phyloP scores from a whole-genome alignment of 2,888 invertebrate genomes.

The Lithophane semibrunnea region DNA sequence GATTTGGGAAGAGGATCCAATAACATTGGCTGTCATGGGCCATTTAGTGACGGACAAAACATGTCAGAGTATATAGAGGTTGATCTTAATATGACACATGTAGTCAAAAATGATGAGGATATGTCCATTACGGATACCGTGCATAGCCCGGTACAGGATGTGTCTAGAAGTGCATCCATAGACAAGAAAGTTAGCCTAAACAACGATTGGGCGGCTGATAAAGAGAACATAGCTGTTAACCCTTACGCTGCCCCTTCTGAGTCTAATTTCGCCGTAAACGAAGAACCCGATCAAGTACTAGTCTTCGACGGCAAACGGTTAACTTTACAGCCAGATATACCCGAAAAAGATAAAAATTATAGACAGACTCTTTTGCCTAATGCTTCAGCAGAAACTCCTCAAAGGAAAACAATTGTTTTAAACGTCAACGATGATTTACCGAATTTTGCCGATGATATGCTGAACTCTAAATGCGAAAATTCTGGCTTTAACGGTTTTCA shows the following conservation, averaged over 20 bases:
- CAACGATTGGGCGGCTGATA: constrained; percentile 80
- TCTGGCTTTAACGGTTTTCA: constrained; percentile 34
- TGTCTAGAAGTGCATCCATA: constrained; percentile 69
- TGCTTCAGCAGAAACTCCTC: constrained; percentile 57
- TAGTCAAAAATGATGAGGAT: constrained; percentile 76
- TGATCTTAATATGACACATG: constrained; percentile 81
- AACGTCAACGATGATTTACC: constrained; percentile 82
- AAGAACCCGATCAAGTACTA: constrained; percentile 78
- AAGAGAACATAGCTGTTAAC: constrained; percentile 84
- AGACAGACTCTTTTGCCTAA: constrained; percentile 66
- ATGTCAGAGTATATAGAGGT: constrained; percentile 83
- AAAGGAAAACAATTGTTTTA: constrained; percentile 79
- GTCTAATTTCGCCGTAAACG: constrained; percentile 79
- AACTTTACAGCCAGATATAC: constrained; percentile 74
- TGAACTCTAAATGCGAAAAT: constrained; percentile 50
- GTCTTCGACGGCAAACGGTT: constrained; percentile 85
- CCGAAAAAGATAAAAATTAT: constrained; percentile 61
- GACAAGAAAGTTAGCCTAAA: constrained; percentile 66
- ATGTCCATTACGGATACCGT: constrained; percentile 86
- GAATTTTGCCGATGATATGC: constrained; percentile 73
- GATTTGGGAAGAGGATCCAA: constrained; percentile 73
- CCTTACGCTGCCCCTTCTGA: constrained; percentile 80
- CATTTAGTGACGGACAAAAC: constrained; percentile 68
- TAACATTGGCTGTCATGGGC: constrained; percentile 70
- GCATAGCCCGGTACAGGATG: constrained; percentile 78